These are phyloP conservation scores for Hoplostethus mediterraneus DNA, from an alignment of 2,797 vertebrate species.

Conservation along the genomic window DNA sequence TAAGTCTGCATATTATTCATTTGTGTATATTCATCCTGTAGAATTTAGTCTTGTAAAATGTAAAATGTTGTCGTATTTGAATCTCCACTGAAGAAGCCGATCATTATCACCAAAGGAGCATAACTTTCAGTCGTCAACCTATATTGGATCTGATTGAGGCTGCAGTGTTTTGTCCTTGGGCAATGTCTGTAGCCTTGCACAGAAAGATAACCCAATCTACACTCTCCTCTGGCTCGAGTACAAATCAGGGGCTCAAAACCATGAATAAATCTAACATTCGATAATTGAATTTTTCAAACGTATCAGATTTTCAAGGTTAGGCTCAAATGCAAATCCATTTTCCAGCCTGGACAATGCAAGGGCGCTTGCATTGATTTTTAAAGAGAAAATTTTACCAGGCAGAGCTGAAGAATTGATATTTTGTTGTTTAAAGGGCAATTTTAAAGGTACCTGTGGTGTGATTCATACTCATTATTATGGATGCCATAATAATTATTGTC, in stretches of 20 bases:
- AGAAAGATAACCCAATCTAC: slow-evolving; percentile 69
- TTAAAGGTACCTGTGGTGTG: slow-evolving; percentile 17
- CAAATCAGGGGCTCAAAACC: slow-evolving; percentile 75
- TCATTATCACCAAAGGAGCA: slow-evolving; percentile 62
- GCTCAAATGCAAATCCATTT: slow-evolving; percentile 71
- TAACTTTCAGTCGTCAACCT: slow-evolving; percentile 69
- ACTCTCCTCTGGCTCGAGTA: slow-evolving; percentile 63
- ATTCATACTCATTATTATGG: slow-evolving; percentile 30
- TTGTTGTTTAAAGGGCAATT: slow-evolving; percentile 29
- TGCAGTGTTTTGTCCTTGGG: slow-evolving; percentile 73
- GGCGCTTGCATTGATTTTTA: slow-evolving; percentile 52
- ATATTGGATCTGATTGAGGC: slow-evolving; percentile 76
- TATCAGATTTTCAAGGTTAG: slow-evolving; percentile 77
- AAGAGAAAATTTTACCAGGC: slow-evolving; percentile 32
- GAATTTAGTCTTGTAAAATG: slow-evolving; percentile 20
- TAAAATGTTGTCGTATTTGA: slow-evolving; percentile 38
- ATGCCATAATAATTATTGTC: slow-evolving; percentile 21
- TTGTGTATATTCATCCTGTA: slow-evolving; percentile 20
- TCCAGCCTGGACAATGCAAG: slow-evolving; percentile 61
- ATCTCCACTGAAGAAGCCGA: slow-evolving; percentile 47
- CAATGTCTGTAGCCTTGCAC: slow-evolving; percentile 61
- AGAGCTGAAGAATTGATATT: slow-evolving; percentile 8
- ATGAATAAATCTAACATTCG: slow-evolving; percentile 78
- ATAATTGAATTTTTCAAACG: slow-evolving; percentile 80
- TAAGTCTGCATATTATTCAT: not conserved